Percentiles rank a stretch among this genome's conserved stretches.
Evolutionary conservation across 2,888 invertebrate genomes (phyloP).

Genomic region (Leucania comma): DNA sequence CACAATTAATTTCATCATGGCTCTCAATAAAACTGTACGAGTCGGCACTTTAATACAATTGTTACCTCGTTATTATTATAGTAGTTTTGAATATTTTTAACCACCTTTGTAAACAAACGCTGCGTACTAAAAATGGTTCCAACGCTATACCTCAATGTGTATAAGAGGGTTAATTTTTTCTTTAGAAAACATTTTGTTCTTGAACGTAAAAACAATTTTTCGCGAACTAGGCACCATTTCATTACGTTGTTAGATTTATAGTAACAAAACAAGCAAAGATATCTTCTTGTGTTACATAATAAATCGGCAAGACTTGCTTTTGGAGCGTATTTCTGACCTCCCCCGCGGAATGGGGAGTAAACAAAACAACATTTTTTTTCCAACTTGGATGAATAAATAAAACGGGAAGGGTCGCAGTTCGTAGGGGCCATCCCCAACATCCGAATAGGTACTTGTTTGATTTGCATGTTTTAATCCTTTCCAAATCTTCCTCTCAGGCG

Average conservation of each 20-base stretch:
- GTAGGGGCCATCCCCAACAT: constrained; percentile 82
- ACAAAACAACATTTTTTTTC: constrained; percentile 89
- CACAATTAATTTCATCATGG: constrained; percentile 54
- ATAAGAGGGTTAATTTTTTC: constrained; percentile 8
- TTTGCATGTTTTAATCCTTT: constrained; percentile 90
- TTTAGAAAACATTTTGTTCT: neutral
- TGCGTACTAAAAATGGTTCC: constrained; percentile 1
- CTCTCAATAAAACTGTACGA: constrained; percentile 53
- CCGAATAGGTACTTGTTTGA: constrained; percentile 85
- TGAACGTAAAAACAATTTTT: constrained; percentile 25
- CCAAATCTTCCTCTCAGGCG: constrained; percentile 80
- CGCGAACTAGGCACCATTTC: constrained; percentile 58
- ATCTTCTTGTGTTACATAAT: constrained; percentile 76
- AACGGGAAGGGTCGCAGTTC: constrained; percentile 82
- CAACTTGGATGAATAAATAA: constrained; percentile 89
- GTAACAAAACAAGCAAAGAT: constrained; percentile 82
- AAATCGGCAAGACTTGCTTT: constrained; percentile 80
- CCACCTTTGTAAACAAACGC: constrained; percentile 20
- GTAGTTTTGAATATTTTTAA: constrained; percentile 53
- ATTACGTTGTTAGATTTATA: constrained; percentile 71
- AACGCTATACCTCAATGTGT: neutral
- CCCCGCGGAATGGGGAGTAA: constrained; percentile 80
- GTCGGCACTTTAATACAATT: constrained; percentile 57
- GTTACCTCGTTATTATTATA: constrained; percentile 30
- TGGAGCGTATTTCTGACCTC: constrained; percentile 78